Evolutionary conservation across 1,140 invertebrate species (phyloP), one percentile per base, ranked within the genome.

Genomic region (Cryptotermes secundus): DNA sequence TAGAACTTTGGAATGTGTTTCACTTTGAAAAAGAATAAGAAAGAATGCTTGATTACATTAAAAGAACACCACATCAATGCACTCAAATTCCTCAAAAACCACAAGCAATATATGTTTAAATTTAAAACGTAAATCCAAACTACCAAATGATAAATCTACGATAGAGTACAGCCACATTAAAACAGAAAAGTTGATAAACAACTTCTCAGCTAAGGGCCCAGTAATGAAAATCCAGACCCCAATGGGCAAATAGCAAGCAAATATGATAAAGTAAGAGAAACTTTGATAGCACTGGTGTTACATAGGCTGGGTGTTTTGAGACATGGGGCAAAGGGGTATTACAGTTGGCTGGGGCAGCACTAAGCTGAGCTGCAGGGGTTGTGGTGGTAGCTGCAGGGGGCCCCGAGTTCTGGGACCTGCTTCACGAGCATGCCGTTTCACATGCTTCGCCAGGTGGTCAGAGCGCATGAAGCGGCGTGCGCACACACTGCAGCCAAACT

Each of bases 391-490:
- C 45, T 79, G 72, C 80, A 83, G 85, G 59, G 86, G 86, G 86
- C 84, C 83, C 86, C 87, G 86, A 87, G 87, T 86, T 86, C 89
- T 89, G 45, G 86, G 86, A 82, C 86, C 86, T 84, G 90, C 90
- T 85, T 95, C 94, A 87, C 95, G 95, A 42, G 93, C 91, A 89
- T 98, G 96, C 9, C 96, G 92, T 88, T 97, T 97, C 0, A 96
- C 94, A 89, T 98, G 97, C 89, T 98, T 98, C 10, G 96, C 95
- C 82, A 98, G 90, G 89, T 98, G 97, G 90, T 98, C 97, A 85
- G 96, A 98, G 65, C 98, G 93, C 97, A 99, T 98, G 91, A 99
- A 99, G 84, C 96, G 92, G 86, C 97, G 94, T 84, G 94, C 93
- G 88, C 98, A 99, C 38, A 96, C 93, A 9, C 90, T 88, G 88